Evolutionary conservation across 2,888 invertebrate genomes (phyloP), one percentile per base, ranked within the genome.

Genomic region (Drosophila recens): DNA sequence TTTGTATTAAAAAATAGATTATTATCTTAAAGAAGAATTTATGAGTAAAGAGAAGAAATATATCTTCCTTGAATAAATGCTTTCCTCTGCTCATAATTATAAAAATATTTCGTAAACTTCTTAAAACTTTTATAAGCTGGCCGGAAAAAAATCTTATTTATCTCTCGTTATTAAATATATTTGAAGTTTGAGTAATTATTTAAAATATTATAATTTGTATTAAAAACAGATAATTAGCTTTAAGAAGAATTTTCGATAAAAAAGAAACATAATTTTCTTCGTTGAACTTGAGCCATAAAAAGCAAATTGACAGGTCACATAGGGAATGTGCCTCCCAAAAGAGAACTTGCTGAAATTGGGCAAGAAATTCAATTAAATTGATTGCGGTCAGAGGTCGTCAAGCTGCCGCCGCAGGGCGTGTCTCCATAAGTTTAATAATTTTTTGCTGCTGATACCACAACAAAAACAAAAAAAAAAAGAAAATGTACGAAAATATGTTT

Each of bases 301-400:
- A 38, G 9, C 13, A 15, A 17, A 38, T 58, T 58, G 48, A 40
- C 62, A 20, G 23, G 34, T 48, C 65, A 43, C 34, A 72, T 51
- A 52, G 51, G 17, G 27, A 30, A 33, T 42, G 9, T 11, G 30
- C 8, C 11, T 43, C 43, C 30, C 42, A 15, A 17, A 36, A 40
- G 34, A 27, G 45, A 56, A 63, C 51, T 72, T 59, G 23, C 27
- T 15, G 46, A 64, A 67, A 72, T 46, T 67, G 53, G 40, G 59
- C 38, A 17, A 59, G 54, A 67, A 72, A 79, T 77, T 70, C 72
- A 81, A 79, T 86, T 72, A 67, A 86, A 81, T 83, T 79, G 71
- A 81, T 81, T 69, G 68, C 65, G 83, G 72, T 82, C 78, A 64
- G 58, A 33, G 52, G 54, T 20, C 27, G 20, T 17, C 23, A 33